These are phyloP conservation scores for Rhinichthys osculus DNA, from an alignment of 2,797 vertebrate species.

Conservation along the genomic window DNA sequence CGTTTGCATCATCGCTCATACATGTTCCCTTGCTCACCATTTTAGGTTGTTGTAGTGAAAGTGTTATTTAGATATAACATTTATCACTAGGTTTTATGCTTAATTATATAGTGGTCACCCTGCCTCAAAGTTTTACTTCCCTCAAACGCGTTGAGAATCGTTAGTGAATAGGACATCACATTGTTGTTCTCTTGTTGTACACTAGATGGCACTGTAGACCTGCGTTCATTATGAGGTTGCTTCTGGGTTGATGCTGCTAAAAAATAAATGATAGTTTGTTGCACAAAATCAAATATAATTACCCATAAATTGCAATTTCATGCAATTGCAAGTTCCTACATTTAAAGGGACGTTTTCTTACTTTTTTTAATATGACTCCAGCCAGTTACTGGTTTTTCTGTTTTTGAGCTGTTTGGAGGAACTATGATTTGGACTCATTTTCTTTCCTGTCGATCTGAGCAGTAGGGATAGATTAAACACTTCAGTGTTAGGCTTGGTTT, in stretches of 20 bases:
- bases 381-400: background rate
- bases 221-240: conserved; percentile 68
- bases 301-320: background rate
- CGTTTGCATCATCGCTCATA: background rate
- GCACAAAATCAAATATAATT: background rate
- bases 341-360: background rate
- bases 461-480: background rate
- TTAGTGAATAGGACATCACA: background rate
- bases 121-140: background rate
- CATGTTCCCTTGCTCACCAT: background rate
- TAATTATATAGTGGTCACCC: background rate
- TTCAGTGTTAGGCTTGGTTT: background rate
- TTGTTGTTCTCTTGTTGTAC: conserved; percentile 31
- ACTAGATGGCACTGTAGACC: conserved; percentile 49
- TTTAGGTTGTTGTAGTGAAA: background rate
- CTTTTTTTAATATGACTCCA: background rate
- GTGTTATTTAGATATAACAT: background rate
- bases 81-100: background rate
- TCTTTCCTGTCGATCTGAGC: background rate
- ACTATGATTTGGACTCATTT: background rate
- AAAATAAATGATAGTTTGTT: background rate
- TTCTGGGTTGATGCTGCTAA: background rate
- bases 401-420: background rate
- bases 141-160: background rate
- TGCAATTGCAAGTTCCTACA: background rate